Conservation (phyloP, 2,797 vertebrate species). For the Anomalospiza imberbis region DNA sequence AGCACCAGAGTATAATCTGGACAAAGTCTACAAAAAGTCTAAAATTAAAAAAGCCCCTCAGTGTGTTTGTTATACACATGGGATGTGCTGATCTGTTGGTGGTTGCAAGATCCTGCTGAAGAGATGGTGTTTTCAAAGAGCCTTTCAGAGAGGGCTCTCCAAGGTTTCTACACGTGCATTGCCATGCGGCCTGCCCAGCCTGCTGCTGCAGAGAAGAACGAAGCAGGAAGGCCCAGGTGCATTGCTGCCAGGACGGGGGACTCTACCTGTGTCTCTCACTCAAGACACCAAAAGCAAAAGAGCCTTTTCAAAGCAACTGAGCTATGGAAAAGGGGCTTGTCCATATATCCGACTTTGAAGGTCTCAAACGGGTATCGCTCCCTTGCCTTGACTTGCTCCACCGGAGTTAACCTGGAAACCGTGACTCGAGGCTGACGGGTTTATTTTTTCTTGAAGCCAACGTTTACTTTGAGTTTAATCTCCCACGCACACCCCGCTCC, state of each 20-base stretch:
- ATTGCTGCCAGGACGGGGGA: not conserved
- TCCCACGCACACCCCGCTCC: not conserved
- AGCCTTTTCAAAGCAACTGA: not conserved
- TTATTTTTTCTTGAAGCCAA: not conserved
- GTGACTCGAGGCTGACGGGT: not conserved
- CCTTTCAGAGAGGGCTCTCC: not conserved
- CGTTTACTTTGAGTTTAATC: not conserved
- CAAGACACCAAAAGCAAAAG: not conserved
- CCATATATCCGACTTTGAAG: not conserved
- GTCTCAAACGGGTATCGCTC: not conserved
- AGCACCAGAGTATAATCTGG: no score
- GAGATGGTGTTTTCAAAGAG: not conserved
- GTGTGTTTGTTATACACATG: not conserved
- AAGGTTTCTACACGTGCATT: fast-evolving
- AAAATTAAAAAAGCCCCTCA: not conserved
- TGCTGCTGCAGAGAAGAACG: fast-evolving
- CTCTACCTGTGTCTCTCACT: not conserved
- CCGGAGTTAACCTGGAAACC: not conserved
- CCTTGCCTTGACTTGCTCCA: not conserved
- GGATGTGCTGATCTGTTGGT: not conserved
- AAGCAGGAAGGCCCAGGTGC: fast-evolving
- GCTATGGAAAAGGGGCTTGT: not conserved
- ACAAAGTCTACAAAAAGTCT: not conserved
- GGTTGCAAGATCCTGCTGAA: no score
- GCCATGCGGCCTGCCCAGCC: not conserved